These are phyloP conservation scores for Onthophagus taurus DNA, from an alignment of 1,140 invertebrate species.

Conservation along the genomic window DNA sequence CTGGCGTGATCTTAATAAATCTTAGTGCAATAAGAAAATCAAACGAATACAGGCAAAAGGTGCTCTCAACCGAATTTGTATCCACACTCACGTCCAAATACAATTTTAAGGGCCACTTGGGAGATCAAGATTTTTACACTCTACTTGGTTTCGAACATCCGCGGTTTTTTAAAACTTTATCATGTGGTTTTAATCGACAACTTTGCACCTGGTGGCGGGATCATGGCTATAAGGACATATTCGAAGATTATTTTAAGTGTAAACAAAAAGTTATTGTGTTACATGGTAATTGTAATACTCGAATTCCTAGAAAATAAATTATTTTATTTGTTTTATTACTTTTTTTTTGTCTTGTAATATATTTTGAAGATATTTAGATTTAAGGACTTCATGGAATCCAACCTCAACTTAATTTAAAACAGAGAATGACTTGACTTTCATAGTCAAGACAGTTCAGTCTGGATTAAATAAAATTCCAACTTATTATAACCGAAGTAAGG, in stretches of 20 bases:
- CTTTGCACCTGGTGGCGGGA: slow-evolving; percentile 77
- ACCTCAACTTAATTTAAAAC: too few relatives aligned
- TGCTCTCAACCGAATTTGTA: slow-evolving; percentile 48
- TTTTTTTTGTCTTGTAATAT: too few relatives aligned
- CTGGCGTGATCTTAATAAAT: slow-evolving; percentile 68
- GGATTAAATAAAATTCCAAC: too few relatives aligned
- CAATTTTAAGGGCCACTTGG: slow-evolving; percentile 66
- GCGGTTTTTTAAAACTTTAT: slow-evolving; percentile 63
- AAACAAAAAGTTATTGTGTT: slow-evolving; percentile 61
- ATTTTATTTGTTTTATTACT: too few relatives aligned
- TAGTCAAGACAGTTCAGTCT: too few relatives aligned
- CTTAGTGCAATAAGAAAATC: slow-evolving; percentile 61
- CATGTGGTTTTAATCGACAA: slow-evolving; percentile 78
- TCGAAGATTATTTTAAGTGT: slow-evolving; percentile 67
- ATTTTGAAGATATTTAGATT: too few relatives aligned
- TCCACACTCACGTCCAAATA: slow-evolving; percentile 57
- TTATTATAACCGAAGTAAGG: too few relatives aligned
- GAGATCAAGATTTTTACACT: slow-evolving; percentile 84
- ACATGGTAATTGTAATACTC: slow-evolving; percentile 80
- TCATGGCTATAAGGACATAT: slow-evolving; percentile 68
- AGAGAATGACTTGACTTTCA: too few relatives aligned
- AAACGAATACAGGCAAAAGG: slow-evolving; percentile 43
- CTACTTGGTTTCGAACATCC: slow-evolving; percentile 60
- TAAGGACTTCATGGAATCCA: too few relatives aligned
- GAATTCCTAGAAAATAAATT: too few relatives aligned